Evolutionary conservation across 2,797 vertebrate genomes (phyloP).

Genomic region (Rhynchonycteris naso): DNA sequence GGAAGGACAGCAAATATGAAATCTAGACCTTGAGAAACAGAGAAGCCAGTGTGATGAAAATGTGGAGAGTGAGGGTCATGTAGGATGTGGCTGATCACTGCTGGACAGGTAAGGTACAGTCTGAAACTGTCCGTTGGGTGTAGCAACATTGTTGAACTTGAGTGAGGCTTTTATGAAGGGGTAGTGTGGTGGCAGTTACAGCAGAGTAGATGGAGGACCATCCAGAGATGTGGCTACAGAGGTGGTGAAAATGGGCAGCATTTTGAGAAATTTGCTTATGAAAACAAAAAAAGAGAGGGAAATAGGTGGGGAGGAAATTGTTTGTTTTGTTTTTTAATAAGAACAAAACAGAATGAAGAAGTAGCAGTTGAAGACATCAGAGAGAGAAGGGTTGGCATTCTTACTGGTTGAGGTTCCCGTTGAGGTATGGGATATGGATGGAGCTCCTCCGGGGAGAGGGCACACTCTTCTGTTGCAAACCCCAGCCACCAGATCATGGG

Average conservation of each 20-base stretch:
- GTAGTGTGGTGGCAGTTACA: too few species aligned
- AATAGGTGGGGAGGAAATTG: background rate
- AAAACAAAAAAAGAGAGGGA: background rate
- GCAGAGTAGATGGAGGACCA: background rate
- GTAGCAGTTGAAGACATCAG: background rate
- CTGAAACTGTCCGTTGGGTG: background rate
- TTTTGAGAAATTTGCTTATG: background rate
- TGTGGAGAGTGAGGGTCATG: background rate
- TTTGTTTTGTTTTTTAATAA: background rate
- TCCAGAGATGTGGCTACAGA: background rate
- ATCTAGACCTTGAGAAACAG: background rate
- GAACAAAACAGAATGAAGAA: background rate
- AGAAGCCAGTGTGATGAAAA: background rate
- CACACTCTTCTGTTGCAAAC: background rate
- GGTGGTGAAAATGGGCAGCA: background rate
- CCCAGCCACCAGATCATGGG: background rate
- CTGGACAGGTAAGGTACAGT: background rate
- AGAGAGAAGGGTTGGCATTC: background rate
- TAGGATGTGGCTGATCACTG: background rate
- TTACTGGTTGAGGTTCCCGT: background rate
- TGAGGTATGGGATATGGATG: background rate
- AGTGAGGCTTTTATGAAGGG: background rate
- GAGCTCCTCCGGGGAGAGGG: background rate
- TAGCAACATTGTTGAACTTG: background rate
- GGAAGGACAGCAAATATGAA: background rate